Base-by-base conservation (phyloP, 2,888 invertebrate species). In the Druceiella hillmani region DNA sequence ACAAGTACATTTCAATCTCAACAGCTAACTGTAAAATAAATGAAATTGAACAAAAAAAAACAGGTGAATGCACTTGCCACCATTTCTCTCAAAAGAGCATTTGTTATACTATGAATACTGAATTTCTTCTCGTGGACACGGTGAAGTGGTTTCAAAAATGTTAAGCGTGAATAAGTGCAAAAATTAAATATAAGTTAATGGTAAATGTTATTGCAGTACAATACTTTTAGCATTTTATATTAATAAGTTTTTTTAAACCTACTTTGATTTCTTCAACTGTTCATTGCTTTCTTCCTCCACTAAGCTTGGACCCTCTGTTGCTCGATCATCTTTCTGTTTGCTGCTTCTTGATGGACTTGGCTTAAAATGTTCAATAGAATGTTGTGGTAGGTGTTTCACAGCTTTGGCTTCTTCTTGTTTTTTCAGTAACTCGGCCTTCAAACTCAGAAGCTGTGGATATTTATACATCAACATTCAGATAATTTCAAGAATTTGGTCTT, bases 341-440 rank as follows among this genome's bases (percentile, higher is more conserved):
- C 63, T 55, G 0, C 61, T 65, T 62, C 66, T 74, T 53, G 45
- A 32, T 25, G 59, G 60, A 16, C 59, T 56, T 3, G 74, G 67
- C 33, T 67, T 66, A 40, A 68, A 74, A 40, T 67, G 66, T 35
- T 74, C 73, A 48, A 76, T 57, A 51, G 75, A 76, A 37, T 72
- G 59, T 38, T 68, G 62, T 2, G 76, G 69, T 2, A 66, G 53
- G 14, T 66, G 63, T 53, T 81, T 87, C 4, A 79, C 79, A 54
- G 79, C 77, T 39, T 73, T 68, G 2, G 88, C 81, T 63, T 93
- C 91, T 51, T 86, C 82, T 62, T 91, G 87, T 61, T 94, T 94
- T 44, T 85, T 76, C 29, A 87, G 60, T 10, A 95, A 69, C 63
- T 95, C 94, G 1, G 94, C 93, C 67, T 93, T 93, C 42, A 95